A percentile compares a stretch with the other conserved stretches of the same genome.
These are phyloP conservation scores for Lydus trimaculatus DNA, from an alignment of 2,888 invertebrate genomes.

Conservation along the genomic window DNA sequence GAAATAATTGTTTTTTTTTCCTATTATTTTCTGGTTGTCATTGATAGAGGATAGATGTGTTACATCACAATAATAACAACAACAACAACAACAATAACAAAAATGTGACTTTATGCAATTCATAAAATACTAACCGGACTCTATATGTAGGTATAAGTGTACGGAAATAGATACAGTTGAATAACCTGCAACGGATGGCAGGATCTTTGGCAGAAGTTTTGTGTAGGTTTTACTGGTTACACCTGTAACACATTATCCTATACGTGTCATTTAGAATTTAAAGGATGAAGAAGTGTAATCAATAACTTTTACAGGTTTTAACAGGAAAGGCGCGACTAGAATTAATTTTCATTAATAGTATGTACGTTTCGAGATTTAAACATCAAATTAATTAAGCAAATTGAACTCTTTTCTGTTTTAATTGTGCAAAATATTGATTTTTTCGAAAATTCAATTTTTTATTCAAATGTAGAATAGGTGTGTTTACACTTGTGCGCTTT, in stretches of 20 bases:
- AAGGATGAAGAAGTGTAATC: not conserved
- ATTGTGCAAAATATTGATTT: no score
- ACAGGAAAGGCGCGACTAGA: not conserved
- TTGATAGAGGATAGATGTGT: not conserved
- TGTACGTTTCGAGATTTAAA: no score
- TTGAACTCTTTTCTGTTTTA: not conserved
- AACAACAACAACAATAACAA: not conserved
- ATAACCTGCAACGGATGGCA: slow-evolving; percentile 20
- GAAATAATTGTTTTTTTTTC: not conserved
- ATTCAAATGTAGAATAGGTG: no score
- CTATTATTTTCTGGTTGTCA: not conserved
- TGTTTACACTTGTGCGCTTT: no score
- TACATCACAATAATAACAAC: not conserved
- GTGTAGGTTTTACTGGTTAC: slow-evolving; percentile 6
- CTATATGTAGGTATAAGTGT: not conserved
- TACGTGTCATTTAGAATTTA: not conserved
- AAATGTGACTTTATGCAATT: slow-evolving; percentile 15
- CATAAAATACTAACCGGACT: slow-evolving; percentile 15
- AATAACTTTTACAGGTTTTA: not conserved
- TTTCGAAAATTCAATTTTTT: no score
- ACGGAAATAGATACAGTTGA: slow-evolving; percentile 30
- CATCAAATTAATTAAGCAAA: not conserved
- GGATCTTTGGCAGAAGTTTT: not conserved
- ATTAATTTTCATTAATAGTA: not conserved
- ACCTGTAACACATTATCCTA: slow-evolving; percentile 16